Evolutionary conservation across 2,888 invertebrate species (phyloP).

Genomic region (Diloba caeruleocephala): DNA sequence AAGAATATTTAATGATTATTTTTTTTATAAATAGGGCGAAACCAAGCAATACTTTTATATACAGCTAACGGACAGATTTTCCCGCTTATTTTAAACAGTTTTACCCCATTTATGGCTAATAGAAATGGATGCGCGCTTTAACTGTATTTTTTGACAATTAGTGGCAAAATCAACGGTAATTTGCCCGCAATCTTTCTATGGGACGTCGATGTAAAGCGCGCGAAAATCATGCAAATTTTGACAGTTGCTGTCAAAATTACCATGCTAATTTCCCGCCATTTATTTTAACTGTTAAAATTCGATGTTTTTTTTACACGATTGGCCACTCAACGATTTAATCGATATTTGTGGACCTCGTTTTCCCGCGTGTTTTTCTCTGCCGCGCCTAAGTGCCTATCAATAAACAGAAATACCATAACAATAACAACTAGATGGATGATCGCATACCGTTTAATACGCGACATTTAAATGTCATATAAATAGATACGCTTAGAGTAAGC

Average conservation of each 20-base stretch:
- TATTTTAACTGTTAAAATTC: slow-evolving; percentile 36
- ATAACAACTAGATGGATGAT: slow-evolving; percentile 68
- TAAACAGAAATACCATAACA: slow-evolving; percentile 60
- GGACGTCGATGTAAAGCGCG: neutral
- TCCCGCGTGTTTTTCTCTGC: slow-evolving; percentile 45
- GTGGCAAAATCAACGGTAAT: slow-evolving; percentile 17
- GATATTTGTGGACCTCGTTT: slow-evolving; percentile 11
- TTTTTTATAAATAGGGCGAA: slow-evolving; percentile 56
- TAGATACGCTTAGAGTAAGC: slow-evolving; percentile 65
- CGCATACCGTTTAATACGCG: slow-evolving; percentile 59
- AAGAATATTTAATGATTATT: slow-evolving; percentile 55
- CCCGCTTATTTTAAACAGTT: slow-evolving; percentile 45
- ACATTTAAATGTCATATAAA: slow-evolving; percentile 42
- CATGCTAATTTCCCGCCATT: neutral
- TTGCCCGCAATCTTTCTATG: neutral
- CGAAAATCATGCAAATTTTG: neutral
- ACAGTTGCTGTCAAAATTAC: neutral
- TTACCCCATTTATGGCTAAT: slow-evolving; percentile 8
- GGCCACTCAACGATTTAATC: slow-evolving; percentile 41
- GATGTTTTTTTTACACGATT: slow-evolving; percentile 34
- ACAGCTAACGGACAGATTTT: slow-evolving; percentile 67
- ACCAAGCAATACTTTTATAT: slow-evolving; percentile 68
- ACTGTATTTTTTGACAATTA: slow-evolving; percentile 10
- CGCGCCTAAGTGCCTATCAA: slow-evolving; percentile 56
- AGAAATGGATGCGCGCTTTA: slow-evolving; percentile 1